Evolutionary conservation across 2,888 invertebrate genomes (phyloP), one percentile per base, ranked within the genome.

Genomic region (Carterocephalus palaemon): DNA sequence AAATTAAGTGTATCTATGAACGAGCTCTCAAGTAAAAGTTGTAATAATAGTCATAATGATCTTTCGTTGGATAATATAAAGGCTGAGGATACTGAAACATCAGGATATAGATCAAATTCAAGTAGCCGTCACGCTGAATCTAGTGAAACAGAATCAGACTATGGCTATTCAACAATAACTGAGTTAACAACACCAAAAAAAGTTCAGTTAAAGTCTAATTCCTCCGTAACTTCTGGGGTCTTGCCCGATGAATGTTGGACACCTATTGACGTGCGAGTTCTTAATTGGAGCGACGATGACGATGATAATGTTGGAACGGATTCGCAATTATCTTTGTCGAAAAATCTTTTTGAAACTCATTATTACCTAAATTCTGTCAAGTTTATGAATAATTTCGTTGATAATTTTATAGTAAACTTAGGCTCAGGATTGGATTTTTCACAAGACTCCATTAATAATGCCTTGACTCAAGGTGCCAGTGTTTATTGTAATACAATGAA

Each of bases 321-420:
- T 3, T 73, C 81, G 10, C 77, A 74, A 45, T 53, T 60, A 40
- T 75, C 80, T 2, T 51, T 71, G 24, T 63, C 65, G n/a, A 65
- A 70, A 42, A 76, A 75, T 51, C 67, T 84, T 47, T 87, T 72
- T 52, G 86, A 88, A 57, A 82, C 70, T 24, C 64, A 75, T 52
- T 76, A 87, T 28, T 92, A 89, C 59, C 75, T 93, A 0, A 91
- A 90, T 60, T 93, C 93, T 0, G 69, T 81, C 22, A 85, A 81
- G 32, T 94, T 93, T 60, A 91, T 92, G 90, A 81, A 85, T 22
- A 89, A 92, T 59, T 94, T 94, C 62, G 89, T 89, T 2, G 88
- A 89, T 51, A 68, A 91, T 19, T 91, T 93, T 57, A 88, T 89
- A 32, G 76, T 89, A 24, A 88, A 88, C 34, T 65, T 93, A 33